Base-by-base conservation (phyloP, 1,140 invertebrate genomes). In the Panagrolaimus sp. region DNA sequence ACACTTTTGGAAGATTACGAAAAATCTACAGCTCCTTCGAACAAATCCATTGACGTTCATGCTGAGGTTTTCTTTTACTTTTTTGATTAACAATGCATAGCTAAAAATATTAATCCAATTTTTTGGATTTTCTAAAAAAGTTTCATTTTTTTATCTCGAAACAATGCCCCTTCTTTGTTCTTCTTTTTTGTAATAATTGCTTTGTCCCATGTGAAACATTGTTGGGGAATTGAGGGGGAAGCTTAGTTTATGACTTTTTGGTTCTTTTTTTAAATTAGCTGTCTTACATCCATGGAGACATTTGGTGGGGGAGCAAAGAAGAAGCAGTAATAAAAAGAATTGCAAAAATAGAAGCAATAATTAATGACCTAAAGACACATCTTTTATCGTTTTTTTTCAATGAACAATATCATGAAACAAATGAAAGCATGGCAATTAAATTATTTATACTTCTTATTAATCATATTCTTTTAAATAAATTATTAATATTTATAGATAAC, bases 11-110 rank as follows among this genome's bases (percentile, higher is more conserved):
- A 73, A 51, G 74, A 76, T 53, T 76, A 76, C 45, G 74, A 76
- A 65, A 77, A 77, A 48, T 72, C 74, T 11, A 77, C 69, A 11
- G 70, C 74, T 45, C 74, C 73, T 11, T 77, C 69, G 23, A 74
- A 68, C 38, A 57, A 69, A 23, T 61, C 65, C 42, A 75, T 76
- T 43, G 72, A 78, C 31, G 74, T 76, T 9, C 74, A 76, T 25
- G 74, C 74, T 31, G 74, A 76, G 74, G 48, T 51, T 51, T 51
- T 57, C 20, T 11, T 57, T 25, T 20, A 20, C 13, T 57, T 25
- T 8, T 27, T 20, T 57, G 8, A 13, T 20, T 57, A 16, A 25
- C 11, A 11, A 9, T n/a, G n/a, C n/a, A n/a, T n/a, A 8, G 20
- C n/a, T 20, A 57, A 16, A 57, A 16, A 57, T 16, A n/a, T 20